Conservation (phyloP, 2,888 invertebrate species). For the Unio pictorum region DNA sequence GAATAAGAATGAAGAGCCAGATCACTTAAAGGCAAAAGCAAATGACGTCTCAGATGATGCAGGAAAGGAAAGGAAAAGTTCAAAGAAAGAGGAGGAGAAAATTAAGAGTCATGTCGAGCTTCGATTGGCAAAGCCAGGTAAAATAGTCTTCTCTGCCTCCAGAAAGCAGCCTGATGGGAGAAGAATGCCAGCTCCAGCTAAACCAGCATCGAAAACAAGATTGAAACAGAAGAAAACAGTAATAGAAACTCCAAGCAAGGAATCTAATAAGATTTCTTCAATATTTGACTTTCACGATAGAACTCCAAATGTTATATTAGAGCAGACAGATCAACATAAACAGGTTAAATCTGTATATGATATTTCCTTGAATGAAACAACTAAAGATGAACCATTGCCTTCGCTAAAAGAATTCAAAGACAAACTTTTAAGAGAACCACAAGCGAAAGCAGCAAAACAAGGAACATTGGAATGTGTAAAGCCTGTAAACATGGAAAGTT, state of each 20-base stretch:
- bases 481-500: too few species aligned
- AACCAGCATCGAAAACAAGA: constrained; percentile 20
- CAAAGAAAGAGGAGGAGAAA: constrained; percentile 4
- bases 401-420: too few species aligned
- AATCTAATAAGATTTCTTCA: neutral
- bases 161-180: constrained; percentile 56
- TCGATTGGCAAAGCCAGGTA: constrained; percentile 48
- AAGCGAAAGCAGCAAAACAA: too few species aligned
- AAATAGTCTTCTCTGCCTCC: constrained; percentile 52
- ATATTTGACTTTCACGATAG: constrained; percentile 36
- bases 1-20: neutral
- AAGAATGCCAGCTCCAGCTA: constrained; percentile 50
- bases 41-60: neutral
- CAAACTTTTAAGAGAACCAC: too few species aligned
- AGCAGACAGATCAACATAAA: constrained; percentile 16
- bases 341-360: constrained; percentile 40
- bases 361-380: constrained; percentile 46
- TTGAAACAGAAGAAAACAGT: neutral
- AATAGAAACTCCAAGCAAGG: constrained; percentile 6
- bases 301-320: constrained; percentile 28
- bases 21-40: neutral
- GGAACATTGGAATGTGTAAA: too few species aligned
- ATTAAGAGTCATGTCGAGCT: constrained; percentile 37
- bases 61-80: neutral
- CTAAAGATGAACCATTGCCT: too few species aligned